Conservation (phyloP, 2,113 vertebrate species). For the Andinoacara biseriatus region DNA sequence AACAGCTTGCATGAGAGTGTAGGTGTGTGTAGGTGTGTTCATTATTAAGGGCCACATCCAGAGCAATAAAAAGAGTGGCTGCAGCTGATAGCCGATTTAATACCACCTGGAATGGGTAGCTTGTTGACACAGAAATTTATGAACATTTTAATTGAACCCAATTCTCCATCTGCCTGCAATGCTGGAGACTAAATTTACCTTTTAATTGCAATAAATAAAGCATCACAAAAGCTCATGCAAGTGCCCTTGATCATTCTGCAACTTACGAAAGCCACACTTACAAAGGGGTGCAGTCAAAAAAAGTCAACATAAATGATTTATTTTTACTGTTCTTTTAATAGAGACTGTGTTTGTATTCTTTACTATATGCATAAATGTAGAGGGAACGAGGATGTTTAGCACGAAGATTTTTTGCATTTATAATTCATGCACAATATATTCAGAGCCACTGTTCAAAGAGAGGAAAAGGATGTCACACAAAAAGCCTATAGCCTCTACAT, state of each 20-base stretch:
- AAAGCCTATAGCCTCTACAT: constrained; percentile 8
- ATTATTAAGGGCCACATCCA: constrained; percentile 29
- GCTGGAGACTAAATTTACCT: constrained; percentile 14
- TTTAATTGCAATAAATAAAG: constrained; percentile 46
- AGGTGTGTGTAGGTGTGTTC: constrained; percentile 22
- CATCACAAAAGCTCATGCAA: background rate
- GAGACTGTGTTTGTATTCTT: background rate
- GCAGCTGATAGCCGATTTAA: constrained; percentile 11
- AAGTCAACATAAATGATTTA: background rate
- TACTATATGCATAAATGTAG: background rate
- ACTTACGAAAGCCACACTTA: background rate
- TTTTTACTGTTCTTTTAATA: background rate
- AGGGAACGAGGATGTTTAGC: constrained; percentile 15
- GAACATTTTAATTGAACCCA: constrained; percentile 37
- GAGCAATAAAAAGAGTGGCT: constrained; percentile 23
- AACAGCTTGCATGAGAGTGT: constrained; percentile 15
- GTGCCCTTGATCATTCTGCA: background rate
- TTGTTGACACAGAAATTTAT: constrained; percentile 38
- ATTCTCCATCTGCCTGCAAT: constrained; percentile 16
- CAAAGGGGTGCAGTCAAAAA: background rate
- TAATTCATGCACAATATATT: constrained; percentile 45
- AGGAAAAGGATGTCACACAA: constrained; percentile 8
- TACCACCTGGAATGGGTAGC: constrained; percentile 1
- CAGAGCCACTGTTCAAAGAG: constrained; percentile 21
- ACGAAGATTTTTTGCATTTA: constrained; percentile 18